phyloP scores from a whole-genome alignment of 2,113 vertebrate species.

The Gallinago undulata region DNA sequence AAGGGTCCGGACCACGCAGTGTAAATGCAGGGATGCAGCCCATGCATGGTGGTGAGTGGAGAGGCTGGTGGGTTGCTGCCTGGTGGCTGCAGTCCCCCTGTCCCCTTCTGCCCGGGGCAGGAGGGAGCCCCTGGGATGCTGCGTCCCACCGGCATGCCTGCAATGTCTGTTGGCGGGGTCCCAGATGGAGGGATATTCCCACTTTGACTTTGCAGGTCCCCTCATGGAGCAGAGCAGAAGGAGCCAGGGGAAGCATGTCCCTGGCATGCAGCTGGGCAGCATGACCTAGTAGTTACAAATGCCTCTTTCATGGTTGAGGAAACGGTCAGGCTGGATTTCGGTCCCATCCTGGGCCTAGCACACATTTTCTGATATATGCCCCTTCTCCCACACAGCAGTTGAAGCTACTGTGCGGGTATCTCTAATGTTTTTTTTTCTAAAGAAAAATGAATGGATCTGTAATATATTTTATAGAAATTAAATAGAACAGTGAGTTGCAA shows the following conservation, averaged over 20 bases:
- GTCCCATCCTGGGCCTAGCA: background rate
- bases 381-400: rapidly evolving
- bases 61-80: background rate
- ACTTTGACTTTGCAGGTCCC: background rate
- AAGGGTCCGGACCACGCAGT: rapidly evolving
- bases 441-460: background rate
- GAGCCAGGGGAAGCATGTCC: rapidly evolving
- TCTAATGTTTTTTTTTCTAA: background rate
- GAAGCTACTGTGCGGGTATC: background rate
- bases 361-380: background rate
- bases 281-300: background rate
- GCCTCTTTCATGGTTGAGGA: background rate
- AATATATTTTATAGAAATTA: background rate
- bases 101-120: background rate
- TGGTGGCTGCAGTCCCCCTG: background rate
- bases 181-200: rapidly evolving
- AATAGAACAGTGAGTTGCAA: background rate
- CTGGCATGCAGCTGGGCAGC: background rate
- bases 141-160: background rate
- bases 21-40: rapidly evolving
- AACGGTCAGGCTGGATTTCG: background rate
- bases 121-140: background rate
- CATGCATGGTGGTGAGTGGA: rapidly evolving
- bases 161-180: rapidly evolving
- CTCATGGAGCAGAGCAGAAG: background rate